These are phyloP conservation scores for Eutolmus rufibarbis DNA, from an alignment of 2,888 invertebrate genomes.

Conservation along the genomic window DNA sequence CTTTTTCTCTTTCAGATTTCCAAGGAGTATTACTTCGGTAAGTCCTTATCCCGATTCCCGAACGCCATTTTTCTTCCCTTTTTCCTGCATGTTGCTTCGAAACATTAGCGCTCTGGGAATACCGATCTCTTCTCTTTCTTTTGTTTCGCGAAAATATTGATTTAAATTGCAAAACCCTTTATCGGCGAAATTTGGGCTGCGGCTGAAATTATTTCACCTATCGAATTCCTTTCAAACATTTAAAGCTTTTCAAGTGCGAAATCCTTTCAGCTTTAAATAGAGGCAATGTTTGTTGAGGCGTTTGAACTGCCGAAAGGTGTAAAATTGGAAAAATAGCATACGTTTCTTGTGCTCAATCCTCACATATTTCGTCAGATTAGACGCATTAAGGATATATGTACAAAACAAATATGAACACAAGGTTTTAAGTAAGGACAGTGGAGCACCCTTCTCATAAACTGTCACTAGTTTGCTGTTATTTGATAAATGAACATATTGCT, in stretches of 20 bases:
- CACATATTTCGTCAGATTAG: too few relatives aligned
- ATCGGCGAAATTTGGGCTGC: not conserved
- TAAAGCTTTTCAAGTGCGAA: not conserved
- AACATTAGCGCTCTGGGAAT: not conserved
- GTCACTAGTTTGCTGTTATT: too few relatives aligned
- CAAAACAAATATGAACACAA: too few relatives aligned
- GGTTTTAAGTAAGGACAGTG: too few relatives aligned
- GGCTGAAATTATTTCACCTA: not conserved
- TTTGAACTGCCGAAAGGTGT: not conserved
- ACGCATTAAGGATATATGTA: too few relatives aligned
- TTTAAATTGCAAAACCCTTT: not conserved
- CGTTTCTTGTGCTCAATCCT: too few relatives aligned
- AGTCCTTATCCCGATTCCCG: conserved; percentile 8
- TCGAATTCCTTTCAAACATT: not conserved
- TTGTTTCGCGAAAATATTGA: not conserved
- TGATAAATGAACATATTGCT: too few relatives aligned
- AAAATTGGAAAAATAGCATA: too few relatives aligned
- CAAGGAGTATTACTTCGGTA: conserved; percentile 44
- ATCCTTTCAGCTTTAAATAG: not conserved
- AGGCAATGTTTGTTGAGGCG: not conserved
- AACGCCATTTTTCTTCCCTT: not conserved
- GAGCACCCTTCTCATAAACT: too few relatives aligned
- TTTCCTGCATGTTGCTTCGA: not conserved
- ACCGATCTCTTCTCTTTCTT: not conserved
- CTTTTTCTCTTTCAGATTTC: conserved; percentile 42